These are phyloP conservation scores for Seriola quinqueradiata DNA, from an alignment of 2,113 vertebrate genomes.

Conservation along the genomic window DNA sequence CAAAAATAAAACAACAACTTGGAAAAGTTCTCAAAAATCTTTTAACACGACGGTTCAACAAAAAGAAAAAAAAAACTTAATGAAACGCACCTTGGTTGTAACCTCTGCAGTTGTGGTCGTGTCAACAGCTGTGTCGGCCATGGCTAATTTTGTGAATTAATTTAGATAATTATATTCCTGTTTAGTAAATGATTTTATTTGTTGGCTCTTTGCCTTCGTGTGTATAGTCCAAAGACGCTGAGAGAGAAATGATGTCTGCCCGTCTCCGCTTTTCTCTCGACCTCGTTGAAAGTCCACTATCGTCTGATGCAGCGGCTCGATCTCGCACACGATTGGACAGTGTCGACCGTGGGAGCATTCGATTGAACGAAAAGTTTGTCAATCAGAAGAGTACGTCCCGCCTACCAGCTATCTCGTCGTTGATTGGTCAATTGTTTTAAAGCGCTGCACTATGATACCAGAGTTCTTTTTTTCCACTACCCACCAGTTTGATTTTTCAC, in stretches of 20 bases:
- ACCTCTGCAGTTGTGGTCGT: conserved; percentile 84
- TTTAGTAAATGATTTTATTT: conserved; percentile 35
- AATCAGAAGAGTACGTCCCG: conserved; percentile 17
- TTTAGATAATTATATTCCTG: conserved; percentile 54
- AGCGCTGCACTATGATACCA: conserved; percentile 56
- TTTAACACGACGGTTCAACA: conserved; percentile 38
- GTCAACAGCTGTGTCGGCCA: conserved; percentile 88
- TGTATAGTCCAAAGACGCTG: conserved; percentile 64
- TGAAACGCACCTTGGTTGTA: conserved; percentile 85
- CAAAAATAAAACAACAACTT: conserved; percentile 34
- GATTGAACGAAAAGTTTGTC: conserved; percentile 57
- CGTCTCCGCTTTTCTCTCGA: conserved; percentile 77
- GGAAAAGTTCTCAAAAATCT: conserved; percentile 51
- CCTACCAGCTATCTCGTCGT: conserved; percentile 9
- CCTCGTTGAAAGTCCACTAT: conserved; percentile 75
- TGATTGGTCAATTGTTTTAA: conserved; percentile 79
- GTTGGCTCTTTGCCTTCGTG: conserved; percentile 58
- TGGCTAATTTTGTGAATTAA: conserved; percentile 63
- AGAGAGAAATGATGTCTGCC: conserved; percentile 80
- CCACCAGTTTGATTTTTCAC: conserved; percentile 38
- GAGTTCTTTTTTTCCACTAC: conserved; percentile 1
- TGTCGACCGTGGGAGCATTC: neutral
- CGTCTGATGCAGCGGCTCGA: conserved; percentile 63
- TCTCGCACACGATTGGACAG: conserved; percentile 65
- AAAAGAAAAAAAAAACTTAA: conserved; percentile 36